phyloP scores from a whole-genome alignment of 2,888 invertebrate species.

The Stratiomys singularior region DNA sequence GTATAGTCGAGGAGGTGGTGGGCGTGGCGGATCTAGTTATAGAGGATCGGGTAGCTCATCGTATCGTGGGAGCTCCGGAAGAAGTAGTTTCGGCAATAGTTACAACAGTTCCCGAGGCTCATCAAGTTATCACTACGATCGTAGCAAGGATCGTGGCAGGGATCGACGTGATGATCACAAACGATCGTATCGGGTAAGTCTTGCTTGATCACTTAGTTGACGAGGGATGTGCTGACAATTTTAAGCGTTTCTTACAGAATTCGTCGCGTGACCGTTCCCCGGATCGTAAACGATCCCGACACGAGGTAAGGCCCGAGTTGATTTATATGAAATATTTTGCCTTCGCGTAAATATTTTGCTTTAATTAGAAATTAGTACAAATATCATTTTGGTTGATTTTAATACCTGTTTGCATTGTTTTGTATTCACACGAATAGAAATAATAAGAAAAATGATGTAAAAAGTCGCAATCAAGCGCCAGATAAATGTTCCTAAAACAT shows the following conservation, averaged over 20 bases:
- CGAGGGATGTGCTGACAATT: not conserved
- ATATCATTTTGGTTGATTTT: constrained; percentile 40
- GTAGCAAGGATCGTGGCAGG: constrained; percentile 59
- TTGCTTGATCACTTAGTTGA: not conserved
- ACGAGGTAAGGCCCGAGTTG: constrained; percentile 61
- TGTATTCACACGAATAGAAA: constrained; percentile 55
- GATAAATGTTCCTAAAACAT: constrained; percentile 31
- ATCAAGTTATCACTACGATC: constrained; percentile 57
- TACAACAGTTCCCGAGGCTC: constrained; percentile 57
- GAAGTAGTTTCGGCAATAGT: constrained; percentile 53
- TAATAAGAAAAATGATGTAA: constrained; percentile 49
- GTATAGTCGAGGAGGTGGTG: constrained; percentile 56
- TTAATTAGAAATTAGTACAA: not conserved
- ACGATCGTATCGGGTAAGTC: constrained; percentile 62
- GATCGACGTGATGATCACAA: constrained; percentile 60
- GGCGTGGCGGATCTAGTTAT: constrained; percentile 56
- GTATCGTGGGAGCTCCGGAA: constrained; percentile 31
- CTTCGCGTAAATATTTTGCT: constrained; percentile 13
- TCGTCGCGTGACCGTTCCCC: constrained; percentile 62
- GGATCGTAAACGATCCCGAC: constrained; percentile 63
- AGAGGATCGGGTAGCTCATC: constrained; percentile 49
- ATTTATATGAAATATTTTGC: not conserved
- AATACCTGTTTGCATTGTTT: constrained; percentile 52
- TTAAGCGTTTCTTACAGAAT: constrained; percentile 54
- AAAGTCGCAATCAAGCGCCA: constrained; percentile 34